These are phyloP conservation scores for Bucorvus abyssinicus DNA, from an alignment of 2,797 vertebrate genomes.

Conservation along the genomic window DNA sequence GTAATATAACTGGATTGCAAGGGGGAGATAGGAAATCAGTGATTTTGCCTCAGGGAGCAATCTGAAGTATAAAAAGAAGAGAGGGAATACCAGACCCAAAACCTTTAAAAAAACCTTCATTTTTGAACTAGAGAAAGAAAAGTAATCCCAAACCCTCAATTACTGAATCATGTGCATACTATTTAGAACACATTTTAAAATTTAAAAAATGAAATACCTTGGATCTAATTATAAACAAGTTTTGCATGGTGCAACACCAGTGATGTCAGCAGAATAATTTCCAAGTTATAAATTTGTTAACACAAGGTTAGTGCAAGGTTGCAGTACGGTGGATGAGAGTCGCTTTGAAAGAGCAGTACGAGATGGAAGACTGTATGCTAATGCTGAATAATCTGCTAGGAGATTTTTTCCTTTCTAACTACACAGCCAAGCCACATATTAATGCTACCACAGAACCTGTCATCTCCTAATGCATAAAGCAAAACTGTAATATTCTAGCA, in stretches of 20 bases:
- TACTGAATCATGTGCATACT: background rate
- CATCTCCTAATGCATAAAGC: conserved; percentile 39
- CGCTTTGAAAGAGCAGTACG: background rate
- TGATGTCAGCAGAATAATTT: conserved; percentile 61
- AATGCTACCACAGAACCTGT: conserved; percentile 19
- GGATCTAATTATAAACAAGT: conserved; percentile 52
- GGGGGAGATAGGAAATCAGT: background rate
- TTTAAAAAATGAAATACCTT: conserved; percentile 11
- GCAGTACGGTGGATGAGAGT: conserved; percentile 21
- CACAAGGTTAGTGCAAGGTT: conserved; percentile 16
- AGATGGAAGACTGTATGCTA: background rate
- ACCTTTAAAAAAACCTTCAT: background rate
- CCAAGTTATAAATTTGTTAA: conserved; percentile 52
- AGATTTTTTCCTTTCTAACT: conserved; percentile 49
- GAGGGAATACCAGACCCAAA: background rate
- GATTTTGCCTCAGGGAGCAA: conserved; percentile 14
- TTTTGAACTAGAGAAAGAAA: conserved; percentile 6
- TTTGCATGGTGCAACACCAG: background rate
- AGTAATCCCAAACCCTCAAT: conserved; percentile 1
- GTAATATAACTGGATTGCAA: background rate
- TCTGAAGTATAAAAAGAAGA: background rate
- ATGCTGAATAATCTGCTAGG: conserved; percentile 28
- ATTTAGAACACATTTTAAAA: conserved; percentile 37
- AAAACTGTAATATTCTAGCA: conserved; percentile 25
- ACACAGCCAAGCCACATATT: conserved; percentile 43